phyloP scores from a whole-genome alignment of 2,113 vertebrate genomes.

The Dromaius novaehollandiae region DNA sequence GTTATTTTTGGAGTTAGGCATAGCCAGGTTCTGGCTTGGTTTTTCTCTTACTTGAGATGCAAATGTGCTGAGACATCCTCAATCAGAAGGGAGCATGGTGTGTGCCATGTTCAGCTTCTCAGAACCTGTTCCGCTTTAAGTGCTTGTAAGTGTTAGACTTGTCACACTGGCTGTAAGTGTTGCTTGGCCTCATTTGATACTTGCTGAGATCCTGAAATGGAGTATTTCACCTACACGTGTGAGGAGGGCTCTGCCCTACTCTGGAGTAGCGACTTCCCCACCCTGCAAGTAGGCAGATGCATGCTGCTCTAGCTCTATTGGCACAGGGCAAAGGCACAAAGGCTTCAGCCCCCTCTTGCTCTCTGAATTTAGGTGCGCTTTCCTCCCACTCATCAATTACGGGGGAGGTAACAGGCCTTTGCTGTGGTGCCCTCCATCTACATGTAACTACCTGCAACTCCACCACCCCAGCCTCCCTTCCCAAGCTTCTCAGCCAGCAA shows the following conservation, averaged over 20 bases:
- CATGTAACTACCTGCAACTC: too few species aligned
- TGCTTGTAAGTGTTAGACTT: background rate
- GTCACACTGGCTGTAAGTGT: background rate
- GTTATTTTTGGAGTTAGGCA: conserved; percentile 2
- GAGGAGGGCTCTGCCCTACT: background rate
- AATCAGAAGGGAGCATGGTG: background rate
- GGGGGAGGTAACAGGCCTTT: too few species aligned
- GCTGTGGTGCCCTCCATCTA: too few species aligned
- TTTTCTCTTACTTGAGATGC: background rate
- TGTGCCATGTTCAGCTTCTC: background rate
- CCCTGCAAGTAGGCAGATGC: background rate
- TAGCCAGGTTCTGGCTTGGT: background rate
- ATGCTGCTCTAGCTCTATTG: background rate
- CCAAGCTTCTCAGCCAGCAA: background rate
- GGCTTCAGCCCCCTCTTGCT: too few species aligned
- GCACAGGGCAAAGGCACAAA: accelerated
- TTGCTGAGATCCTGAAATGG: background rate
- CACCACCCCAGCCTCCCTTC: too few species aligned
- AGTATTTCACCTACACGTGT: background rate
- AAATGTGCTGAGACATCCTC: background rate
- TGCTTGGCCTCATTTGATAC: accelerated
- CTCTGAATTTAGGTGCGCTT: too few species aligned
- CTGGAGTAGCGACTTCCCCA: accelerated
- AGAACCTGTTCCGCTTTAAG: background rate
- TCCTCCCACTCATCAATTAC: too few species aligned